phyloP scores from a whole-genome alignment of 2,888 invertebrate species.

The Polia nebulosa region DNA sequence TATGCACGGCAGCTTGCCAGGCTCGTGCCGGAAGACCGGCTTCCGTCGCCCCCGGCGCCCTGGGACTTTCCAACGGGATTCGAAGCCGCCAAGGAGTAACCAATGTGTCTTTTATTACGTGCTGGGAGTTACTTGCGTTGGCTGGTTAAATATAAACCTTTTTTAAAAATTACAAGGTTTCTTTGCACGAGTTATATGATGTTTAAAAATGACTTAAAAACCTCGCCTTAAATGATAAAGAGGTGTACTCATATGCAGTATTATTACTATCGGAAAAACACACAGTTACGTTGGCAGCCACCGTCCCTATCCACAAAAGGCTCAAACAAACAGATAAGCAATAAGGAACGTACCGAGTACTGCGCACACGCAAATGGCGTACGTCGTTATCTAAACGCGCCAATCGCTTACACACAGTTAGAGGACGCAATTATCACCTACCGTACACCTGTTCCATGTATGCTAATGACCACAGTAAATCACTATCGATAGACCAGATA shows the following conservation, averaged over 20 bases:
- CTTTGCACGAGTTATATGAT: slow-evolving; percentile 9
- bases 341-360: slow-evolving; percentile 65
- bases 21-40: slow-evolving; percentile 80
- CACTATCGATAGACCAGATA: slow-evolving; percentile 65
- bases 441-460: slow-evolving; percentile 77
- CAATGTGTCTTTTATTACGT: slow-evolving; percentile 43
- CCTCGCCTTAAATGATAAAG: slow-evolving; percentile 53
- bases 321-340: slow-evolving; percentile 66
- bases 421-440: slow-evolving; percentile 81
- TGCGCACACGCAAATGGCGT: slow-evolving; percentile 75
- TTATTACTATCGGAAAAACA: slow-evolving; percentile 63
- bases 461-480: slow-evolving; percentile 73
- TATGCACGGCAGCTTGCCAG: slow-evolving; percentile 75
- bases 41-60: slow-evolving; percentile 78
- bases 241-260: slow-evolving; percentile 20
- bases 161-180: slow-evolving; percentile 26
- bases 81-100: slow-evolving; percentile 52
- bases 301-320: slow-evolving; percentile 61
- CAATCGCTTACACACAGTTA: slow-evolving; percentile 76
- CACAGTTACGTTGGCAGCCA: slow-evolving; percentile 49
- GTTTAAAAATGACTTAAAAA: slow-evolving; percentile 31
- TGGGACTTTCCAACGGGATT: slow-evolving; percentile 75
- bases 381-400: slow-evolving; percentile 82
- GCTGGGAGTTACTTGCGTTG: slow-evolving; percentile 18
- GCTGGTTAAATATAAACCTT: background rate